Conservation (phyloP, 2,797 vertebrate genomes). For the Carapus acus region DNA sequence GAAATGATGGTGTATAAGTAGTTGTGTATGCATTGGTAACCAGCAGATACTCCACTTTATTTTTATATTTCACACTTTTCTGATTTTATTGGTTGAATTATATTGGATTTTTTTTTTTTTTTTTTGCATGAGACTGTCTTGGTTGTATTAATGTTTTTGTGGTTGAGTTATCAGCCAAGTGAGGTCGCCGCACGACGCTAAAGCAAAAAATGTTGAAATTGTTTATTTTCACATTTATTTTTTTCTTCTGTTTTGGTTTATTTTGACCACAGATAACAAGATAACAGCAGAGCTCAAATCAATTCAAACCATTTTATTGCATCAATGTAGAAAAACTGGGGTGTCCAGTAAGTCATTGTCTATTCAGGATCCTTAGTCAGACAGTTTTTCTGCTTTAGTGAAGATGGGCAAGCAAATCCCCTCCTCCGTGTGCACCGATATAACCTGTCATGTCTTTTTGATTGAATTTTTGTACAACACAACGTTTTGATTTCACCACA, state of each 20-base stretch:
- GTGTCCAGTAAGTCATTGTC: too few relatives aligned
- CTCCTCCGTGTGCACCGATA: too few relatives aligned
- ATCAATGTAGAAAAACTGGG: too few relatives aligned
- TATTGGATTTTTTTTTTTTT: slow-evolving; percentile 32
- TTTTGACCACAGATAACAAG: too few relatives aligned
- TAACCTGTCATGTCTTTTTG: too few relatives aligned
- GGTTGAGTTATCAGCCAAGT: slow-evolving; percentile 11
- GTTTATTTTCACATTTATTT: neutral
- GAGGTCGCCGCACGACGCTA: neutral
- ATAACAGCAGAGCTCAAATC: too few relatives aligned
- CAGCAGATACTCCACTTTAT: slow-evolving; percentile 62
- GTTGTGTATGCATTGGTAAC: slow-evolving; percentile 61
- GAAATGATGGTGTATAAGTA: slow-evolving; percentile 61
- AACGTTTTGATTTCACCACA: too few relatives aligned
- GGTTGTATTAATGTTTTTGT: slow-evolving; percentile 24
- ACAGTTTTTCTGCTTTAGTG: too few relatives aligned
- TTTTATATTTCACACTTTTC: slow-evolving; percentile 61
- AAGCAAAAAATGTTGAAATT: neutral
- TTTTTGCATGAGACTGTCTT: slow-evolving; percentile 57
- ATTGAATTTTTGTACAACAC: too few relatives aligned
- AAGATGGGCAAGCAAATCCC: too few relatives aligned
- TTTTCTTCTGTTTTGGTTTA: neutral
- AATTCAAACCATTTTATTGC: too few relatives aligned
- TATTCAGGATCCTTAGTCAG: too few relatives aligned
- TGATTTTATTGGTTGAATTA: slow-evolving; percentile 25